phyloP scores from a whole-genome alignment of 2,113 vertebrate genomes.

The Cyphomyrus discorhynchus region DNA sequence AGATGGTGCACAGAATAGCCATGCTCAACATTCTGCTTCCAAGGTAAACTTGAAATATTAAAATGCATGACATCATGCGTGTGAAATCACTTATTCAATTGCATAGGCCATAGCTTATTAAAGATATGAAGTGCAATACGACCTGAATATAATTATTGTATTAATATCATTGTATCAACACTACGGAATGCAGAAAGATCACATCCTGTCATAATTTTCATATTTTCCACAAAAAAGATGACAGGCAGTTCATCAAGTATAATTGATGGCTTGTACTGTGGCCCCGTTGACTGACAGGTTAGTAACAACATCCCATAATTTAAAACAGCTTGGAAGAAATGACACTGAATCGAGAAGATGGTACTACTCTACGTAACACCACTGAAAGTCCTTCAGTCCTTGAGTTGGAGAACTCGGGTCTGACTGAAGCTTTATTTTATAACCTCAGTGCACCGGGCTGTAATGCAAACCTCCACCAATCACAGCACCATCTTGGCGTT shows the following conservation, averaged over 20 bases:
- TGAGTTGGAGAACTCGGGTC: background rate
- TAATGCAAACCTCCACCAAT: background rate
- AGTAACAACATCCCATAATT: background rate
- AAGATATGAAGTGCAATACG: background rate
- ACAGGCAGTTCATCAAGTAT: background rate
- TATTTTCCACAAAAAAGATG: background rate
- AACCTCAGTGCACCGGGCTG: background rate
- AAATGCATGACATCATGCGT: background rate
- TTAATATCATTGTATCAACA: background rate
- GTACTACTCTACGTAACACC: background rate
- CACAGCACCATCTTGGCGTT: background rate
- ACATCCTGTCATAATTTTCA: background rate
- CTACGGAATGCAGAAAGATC: background rate
- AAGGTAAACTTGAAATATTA: background rate
- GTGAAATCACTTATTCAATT: background rate
- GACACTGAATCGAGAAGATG: background rate
- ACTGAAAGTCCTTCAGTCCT: background rate
- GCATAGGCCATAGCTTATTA: background rate
- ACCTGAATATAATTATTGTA: background rate
- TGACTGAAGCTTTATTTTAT: background rate
- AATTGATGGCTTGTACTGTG: background rate
- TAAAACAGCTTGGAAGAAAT: background rate
- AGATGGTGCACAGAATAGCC: background rate
- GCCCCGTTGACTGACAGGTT: background rate
- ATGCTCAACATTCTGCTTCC: background rate